Evolutionary conservation across 1,140 invertebrate species (phyloP).

Genomic region (Tetraneura akinire): DNA sequence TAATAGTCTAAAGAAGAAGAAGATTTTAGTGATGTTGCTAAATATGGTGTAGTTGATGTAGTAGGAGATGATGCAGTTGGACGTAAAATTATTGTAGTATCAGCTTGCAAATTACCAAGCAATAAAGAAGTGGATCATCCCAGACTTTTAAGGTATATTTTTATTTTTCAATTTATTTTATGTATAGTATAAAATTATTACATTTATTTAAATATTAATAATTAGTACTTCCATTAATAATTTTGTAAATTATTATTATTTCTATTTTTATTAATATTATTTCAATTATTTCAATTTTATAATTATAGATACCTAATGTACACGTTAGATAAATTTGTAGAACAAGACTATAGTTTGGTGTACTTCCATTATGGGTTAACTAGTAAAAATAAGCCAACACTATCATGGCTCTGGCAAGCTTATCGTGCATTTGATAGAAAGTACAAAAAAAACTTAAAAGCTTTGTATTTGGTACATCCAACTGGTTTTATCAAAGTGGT

Average conservation of each 20-base stretch:
- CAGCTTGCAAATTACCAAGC: constrained; percentile 88
- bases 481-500: constrained; percentile 96
- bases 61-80: constrained; percentile 89
- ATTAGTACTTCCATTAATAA: neutral
- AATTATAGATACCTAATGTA: constrained; percentile 86
- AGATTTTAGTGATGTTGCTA: constrained; percentile 76
- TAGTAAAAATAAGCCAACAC: constrained; percentile 93
- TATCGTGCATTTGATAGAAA: constrained; percentile 97
- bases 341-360: constrained; percentile 98
- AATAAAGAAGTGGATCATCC: constrained; percentile 82
- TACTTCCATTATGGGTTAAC: constrained; percentile 98
- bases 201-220: neutral
- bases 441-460: constrained; percentile 99
- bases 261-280: too few species aligned
- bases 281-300: neutral
- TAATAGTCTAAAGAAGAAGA: constrained; percentile 63
- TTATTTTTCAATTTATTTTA: neutral
- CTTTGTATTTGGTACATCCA: constrained; percentile 96
- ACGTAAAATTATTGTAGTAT: constrained; percentile 92
- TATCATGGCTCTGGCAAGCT: constrained; percentile 96
- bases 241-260: neutral
- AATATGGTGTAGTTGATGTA: constrained; percentile 84
- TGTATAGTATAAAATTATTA: neutral
- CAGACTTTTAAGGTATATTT: constrained; percentile 73
- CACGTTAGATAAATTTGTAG: constrained; percentile 96